Evolutionary conservation across 2,888 invertebrate species (phyloP).

Genomic region (Cabera pusaria): DNA sequence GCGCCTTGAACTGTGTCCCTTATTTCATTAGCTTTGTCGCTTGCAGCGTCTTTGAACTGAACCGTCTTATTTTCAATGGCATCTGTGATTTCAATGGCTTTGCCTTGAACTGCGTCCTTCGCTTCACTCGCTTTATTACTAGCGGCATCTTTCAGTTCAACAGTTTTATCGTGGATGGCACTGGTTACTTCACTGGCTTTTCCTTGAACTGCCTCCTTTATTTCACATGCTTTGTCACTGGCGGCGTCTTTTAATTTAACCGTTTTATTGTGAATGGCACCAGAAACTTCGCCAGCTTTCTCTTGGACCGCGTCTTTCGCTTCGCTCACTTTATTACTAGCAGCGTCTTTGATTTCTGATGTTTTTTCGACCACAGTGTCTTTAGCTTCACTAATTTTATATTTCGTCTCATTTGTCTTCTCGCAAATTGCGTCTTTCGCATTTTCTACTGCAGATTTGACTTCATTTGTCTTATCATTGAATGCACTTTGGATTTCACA

Average conservation of each 20-base stretch:
- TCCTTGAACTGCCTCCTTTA: constrained; percentile 40
- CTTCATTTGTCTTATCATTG: constrained; percentile 33
- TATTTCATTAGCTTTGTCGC: constrained; percentile 25
- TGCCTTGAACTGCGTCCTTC: constrained; percentile 35
- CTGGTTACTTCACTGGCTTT: constrained; percentile 43
- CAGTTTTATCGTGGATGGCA: constrained; percentile 40
- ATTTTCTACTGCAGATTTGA: constrained; percentile 28
- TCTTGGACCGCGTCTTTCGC: no score
- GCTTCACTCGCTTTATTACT: constrained; percentile 30
- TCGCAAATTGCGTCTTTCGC: constrained; percentile 39
- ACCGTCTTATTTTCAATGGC: constrained; percentile 36
- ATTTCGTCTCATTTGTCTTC: constrained; percentile 33
- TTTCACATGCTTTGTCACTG: constrained; percentile 12
- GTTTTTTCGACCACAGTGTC: neutral
- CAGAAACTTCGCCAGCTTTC: no score
- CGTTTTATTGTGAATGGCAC: no score
- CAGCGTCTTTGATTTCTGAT: no score
- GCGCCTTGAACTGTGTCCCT: constrained; percentile 29
- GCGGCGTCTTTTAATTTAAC: neutral
- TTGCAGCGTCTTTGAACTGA: constrained; percentile 28
- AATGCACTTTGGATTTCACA: constrained; percentile 28
- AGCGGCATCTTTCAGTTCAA: constrained; percentile 35
- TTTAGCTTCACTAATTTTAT: constrained; percentile 5
- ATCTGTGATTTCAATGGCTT: constrained; percentile 35
- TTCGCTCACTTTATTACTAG: no score